Base-by-base conservation (phyloP, 1,140 invertebrate species). In the Plodia interpunctella region DNA sequence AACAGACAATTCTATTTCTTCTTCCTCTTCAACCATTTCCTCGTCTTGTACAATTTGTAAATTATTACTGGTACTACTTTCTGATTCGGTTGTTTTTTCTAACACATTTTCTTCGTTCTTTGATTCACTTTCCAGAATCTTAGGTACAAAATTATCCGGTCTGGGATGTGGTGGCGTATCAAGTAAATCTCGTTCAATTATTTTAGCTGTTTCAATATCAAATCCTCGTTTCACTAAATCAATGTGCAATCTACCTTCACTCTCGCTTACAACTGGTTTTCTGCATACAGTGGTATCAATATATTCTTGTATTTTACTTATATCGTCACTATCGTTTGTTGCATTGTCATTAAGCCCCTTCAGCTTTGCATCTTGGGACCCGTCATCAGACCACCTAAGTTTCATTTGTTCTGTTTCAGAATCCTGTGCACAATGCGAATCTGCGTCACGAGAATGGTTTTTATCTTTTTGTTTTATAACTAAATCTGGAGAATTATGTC, bases 221-320 rank as follows among this genome's bases (percentile, higher is more conserved):
- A 87, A 89, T 32, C 83, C 84, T 65, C 83, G 65, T 67, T 80
- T 83, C 5, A 85, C 68, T 69, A 88, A 76, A 78, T 87, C 79
- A 49, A 60, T 66, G 21, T 85, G 83, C 18, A 85, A 78, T 63
- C 62, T 76, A 11, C 71, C 67, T 32, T 73, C 62, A 28, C 32
- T 55, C 10, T 70, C 61, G 35, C 66, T 64, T 9, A 11, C 57
- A 49, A 15, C 59, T 58, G 1, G 25, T 18, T 49, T 62, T 35
- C 25, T 55, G 21, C 35, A 57, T 63, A 51, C 59, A 35, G 69
- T 76, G 11, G 67, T 79, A 65, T 76, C 72, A 49, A 87, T 80
- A 55, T 80, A 87, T 59, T 81, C 74, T 65, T 84, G 73, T 58
- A 89, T 87, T 74, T 84, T 75, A 9, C 58, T 72, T 52, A 85